Conservation (phyloP, 2,888 invertebrate genomes). For the Pollenia labialis region DNA sequence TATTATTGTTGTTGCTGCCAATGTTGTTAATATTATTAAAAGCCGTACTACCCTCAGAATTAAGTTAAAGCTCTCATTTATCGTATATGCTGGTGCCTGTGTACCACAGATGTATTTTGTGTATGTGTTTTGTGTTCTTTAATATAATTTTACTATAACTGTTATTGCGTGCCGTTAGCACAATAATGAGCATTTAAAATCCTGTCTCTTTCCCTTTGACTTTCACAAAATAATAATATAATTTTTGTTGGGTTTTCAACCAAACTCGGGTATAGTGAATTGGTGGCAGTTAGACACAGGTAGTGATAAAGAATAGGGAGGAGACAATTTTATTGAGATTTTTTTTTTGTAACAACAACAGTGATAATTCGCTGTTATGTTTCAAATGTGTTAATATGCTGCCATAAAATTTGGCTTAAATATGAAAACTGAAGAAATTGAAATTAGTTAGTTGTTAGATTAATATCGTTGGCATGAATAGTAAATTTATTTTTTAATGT, state of each 20-base stretch:
- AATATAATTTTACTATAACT: constrained; percentile 69
- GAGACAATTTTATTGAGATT: not conserved
- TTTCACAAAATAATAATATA: not conserved
- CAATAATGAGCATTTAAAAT: constrained; percentile 62
- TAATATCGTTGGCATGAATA: not conserved
- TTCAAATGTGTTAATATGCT: constrained; percentile 41
- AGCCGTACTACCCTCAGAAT: not conserved
- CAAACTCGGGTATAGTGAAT: not conserved
- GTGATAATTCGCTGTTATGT: constrained; percentile 30
- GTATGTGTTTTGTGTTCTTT: not conserved
- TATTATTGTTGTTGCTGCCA: not conserved
- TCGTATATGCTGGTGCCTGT: not conserved
- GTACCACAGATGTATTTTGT: not conserved
- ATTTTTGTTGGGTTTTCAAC: constrained; percentile 15
- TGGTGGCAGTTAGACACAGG: constrained; percentile 11
- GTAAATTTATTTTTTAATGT: not conserved
- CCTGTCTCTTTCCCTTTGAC: not conserved
- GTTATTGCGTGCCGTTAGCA: constrained; percentile 68
- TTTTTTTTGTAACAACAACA: constrained; percentile 4
- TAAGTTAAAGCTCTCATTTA: not conserved
- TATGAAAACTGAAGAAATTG: not conserved
- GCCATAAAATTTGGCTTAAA: constrained; percentile 9
- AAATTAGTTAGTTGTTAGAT: not conserved
- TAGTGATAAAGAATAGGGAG: not conserved
- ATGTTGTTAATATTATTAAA: constrained; percentile 32